Percentiles rank a stretch among this genome's conserved stretches.
Evolutionary conservation across 2,113 vertebrate genomes (phyloP).

Genomic region (Amblyopsis rosae): DNA sequence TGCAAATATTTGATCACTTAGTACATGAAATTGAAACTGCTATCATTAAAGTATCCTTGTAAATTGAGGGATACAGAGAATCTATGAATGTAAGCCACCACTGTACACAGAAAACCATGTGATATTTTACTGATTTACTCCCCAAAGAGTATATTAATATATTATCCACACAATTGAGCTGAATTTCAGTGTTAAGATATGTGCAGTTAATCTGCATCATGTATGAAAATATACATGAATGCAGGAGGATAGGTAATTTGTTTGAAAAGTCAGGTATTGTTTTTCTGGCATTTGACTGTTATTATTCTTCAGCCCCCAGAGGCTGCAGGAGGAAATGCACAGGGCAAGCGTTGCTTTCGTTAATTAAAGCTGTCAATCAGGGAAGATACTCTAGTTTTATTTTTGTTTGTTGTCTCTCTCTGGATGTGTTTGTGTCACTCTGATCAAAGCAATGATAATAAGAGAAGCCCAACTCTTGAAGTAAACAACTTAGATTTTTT

Average conservation of each 20-base stretch:
- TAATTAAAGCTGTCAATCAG: slow-evolving; percentile 78
- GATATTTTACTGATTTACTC: slow-evolving; percentile 19
- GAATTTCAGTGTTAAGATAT: slow-evolving; percentile 29
- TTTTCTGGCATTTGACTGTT: slow-evolving; percentile 61
- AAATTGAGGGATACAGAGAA: not conserved
- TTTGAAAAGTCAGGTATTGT: slow-evolving; percentile 59
- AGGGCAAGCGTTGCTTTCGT: slow-evolving; percentile 55
- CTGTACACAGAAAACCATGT: slow-evolving; percentile 24
- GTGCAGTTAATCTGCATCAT: slow-evolving; percentile 53
- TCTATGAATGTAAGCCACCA: slow-evolving; percentile 18
- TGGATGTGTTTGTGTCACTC: slow-evolving; percentile 64
- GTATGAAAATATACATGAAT: slow-evolving; percentile 35
- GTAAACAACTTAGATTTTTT: slow-evolving; percentile 62
- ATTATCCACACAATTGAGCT: not conserved
- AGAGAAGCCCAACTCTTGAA: slow-evolving; percentile 51
- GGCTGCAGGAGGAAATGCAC: slow-evolving; percentile 62
- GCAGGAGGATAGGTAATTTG: slow-evolving; percentile 63
- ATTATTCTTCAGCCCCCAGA: slow-evolving; percentile 54
- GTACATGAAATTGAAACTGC: not conserved
- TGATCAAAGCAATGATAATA: slow-evolving; percentile 72
- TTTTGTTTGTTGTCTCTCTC: slow-evolving; percentile 50
- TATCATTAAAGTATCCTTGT: not conserved
- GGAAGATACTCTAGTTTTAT: slow-evolving; percentile 6
- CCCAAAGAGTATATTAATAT: slow-evolving; percentile 28
- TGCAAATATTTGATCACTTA: too few relatives aligned